Evolutionary conservation across 2,888 invertebrate species (phyloP).

Genomic region (Ecliptopera silaceata): DNA sequence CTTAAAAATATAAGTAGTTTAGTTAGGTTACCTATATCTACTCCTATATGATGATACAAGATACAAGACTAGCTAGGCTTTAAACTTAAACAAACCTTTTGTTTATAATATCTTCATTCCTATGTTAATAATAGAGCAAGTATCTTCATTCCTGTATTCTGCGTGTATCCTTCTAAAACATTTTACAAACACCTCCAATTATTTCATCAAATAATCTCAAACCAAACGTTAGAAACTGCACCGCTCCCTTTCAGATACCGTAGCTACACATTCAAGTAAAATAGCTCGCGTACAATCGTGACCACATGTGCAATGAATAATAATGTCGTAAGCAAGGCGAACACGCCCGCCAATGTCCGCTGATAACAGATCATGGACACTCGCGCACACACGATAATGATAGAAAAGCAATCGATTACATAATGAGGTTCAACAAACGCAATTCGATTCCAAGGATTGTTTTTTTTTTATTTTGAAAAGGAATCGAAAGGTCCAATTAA

Average conservation of each 20-base stretch:
- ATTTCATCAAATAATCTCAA: constrained; percentile 20
- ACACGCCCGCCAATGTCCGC: constrained; percentile 48
- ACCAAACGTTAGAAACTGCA: constrained; percentile 12
- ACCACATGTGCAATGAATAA: constrained; percentile 48
- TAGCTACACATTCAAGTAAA: constrained; percentile 37
- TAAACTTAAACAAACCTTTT: too few relatives aligned
- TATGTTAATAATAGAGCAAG: not conserved
- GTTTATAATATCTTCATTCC: too few relatives aligned
- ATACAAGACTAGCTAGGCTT: too few relatives aligned
- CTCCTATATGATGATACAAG: too few relatives aligned
- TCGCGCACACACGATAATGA: constrained; percentile 41
- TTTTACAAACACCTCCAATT: constrained; percentile 1
- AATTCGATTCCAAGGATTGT: not conserved
- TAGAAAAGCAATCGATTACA: constrained; percentile 43
- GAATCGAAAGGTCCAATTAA: constrained; percentile 47
- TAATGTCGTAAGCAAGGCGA: constrained; percentile 61
- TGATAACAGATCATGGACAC: constrained; percentile 61
- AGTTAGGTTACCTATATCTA: too few relatives aligned
- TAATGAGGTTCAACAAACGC: constrained; percentile 33
- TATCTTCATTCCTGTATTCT: not conserved
- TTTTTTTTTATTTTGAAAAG: constrained; percentile 28
- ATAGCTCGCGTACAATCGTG: constrained; percentile 43
- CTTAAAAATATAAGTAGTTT: too few relatives aligned
- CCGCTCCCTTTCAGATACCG: constrained; percentile 25
- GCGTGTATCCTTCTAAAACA: constrained; percentile 8